Percentiles rank a stretch among this genome's conserved stretches.
These are phyloP conservation scores for Platorchestia sp. DNA, from an alignment of 1,140 invertebrate genomes.

Conservation along the genomic window DNA sequence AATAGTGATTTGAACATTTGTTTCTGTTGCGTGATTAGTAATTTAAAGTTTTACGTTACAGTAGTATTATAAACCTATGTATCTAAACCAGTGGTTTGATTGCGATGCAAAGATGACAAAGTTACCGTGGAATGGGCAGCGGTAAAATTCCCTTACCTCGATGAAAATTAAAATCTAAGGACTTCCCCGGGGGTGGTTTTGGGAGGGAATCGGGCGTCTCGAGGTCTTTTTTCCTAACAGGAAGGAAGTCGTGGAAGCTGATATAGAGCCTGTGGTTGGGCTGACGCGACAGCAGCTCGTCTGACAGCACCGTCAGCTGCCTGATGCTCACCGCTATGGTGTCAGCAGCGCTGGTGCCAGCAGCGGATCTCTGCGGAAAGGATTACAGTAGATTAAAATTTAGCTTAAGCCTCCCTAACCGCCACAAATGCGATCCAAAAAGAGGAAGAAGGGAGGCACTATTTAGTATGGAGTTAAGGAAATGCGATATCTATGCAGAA, in stretches of 20 bases:
- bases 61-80: no score
- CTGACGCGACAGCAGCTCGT: neutral
- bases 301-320: conserved; percentile 37
- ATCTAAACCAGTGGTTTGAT: neutral
- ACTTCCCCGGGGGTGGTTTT: neutral
- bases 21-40: neutral
- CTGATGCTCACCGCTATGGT: conserved; percentile 24
- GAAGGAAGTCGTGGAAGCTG: conserved; percentile 45
- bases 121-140: neutral
- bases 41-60: no score
- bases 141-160: neutral
- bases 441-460: no score
- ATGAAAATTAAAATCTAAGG: neutral
- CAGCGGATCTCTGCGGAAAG: neutral
- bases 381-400: no score
- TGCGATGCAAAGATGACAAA: neutral
- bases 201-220: neutral
- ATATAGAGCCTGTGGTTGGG: neutral
- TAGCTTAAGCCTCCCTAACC: no score
- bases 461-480: no score
- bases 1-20: neutral
- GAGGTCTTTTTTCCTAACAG: neutral
- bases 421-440: no score
- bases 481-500: no score
- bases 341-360: neutral